Base-by-base conservation (phyloP, 2,113 vertebrate genomes). In the Perca fluviatilis region DNA sequence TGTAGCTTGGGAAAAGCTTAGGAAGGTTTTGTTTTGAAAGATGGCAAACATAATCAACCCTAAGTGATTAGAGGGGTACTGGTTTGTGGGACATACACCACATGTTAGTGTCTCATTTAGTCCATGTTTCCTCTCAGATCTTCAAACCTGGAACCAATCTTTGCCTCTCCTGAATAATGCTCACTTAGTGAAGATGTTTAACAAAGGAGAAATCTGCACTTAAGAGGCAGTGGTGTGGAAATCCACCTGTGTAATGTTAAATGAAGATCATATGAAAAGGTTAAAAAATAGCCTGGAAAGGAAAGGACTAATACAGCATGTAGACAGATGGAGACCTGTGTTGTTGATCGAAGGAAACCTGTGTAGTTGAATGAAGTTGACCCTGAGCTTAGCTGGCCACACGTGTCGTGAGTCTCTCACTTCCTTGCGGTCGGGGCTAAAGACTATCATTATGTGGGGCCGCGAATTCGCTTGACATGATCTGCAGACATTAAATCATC, bases 401-500 rank as follows among this genome's bases (percentile, higher is more conserved):
- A 92, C 82, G 85, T 88, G 84, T 90, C 46, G 77, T 83, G 68
- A 82, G 83, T 84, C 73, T 86, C 80, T 81, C 81, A 18, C 91
- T 84, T 87, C 83, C 76, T 53, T 79, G 86, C 46, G 89, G 91
- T 91, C 21, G 16, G 11, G 1, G 12, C 47, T 60, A 76, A 86
- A 85, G 68, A 54, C 93, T 93, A 25, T 92, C 77, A 94, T 93
- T 93, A 94, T 79, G 79, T 51, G 62, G 65, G 79, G 71, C 81
- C 66, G 58, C 56, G 19, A 87, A 86, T 86, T 89, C 74, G 87
- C 90, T 90, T 80, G 87, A 93, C 92, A 87, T 88, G 89, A 91
- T 90, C 66, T 90, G 76, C 91, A 88, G 90, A 93, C 92, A 75
- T 91, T 83, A 91, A 92, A 92, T 87, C 86, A 82, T 83, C 79